Conservation (phyloP, 2,797 vertebrate genomes). For the Apogon talboti region DNA sequence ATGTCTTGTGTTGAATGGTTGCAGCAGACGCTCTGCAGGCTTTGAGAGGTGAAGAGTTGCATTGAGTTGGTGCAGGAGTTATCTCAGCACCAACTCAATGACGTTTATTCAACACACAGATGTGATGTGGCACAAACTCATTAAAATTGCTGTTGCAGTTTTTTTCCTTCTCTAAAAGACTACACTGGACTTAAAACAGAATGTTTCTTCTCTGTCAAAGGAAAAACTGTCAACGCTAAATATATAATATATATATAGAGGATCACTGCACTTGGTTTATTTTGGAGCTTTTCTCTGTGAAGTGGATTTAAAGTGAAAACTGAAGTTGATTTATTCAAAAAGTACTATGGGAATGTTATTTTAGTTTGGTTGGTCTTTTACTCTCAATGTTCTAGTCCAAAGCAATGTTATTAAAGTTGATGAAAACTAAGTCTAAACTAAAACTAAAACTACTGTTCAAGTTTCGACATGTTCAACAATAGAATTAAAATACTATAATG, state of each 20-base stretch:
- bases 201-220: neutral
- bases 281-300: too few relatives aligned
- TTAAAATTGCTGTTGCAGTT: neutral
- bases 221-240: neutral
- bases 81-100: constrained; percentile 4
- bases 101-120: constrained; percentile 20
- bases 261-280: too few relatives aligned
- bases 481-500: too few relatives aligned
- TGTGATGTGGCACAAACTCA: neutral
- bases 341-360: too few relatives aligned
- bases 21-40: neutral
- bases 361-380: too few relatives aligned
- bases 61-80: neutral
- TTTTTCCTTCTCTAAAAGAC: neutral
- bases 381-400: too few relatives aligned
- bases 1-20: constrained; percentile 22
- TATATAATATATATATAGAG: neutral
- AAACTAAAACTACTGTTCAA: too few relatives aligned
- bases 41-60: neutral
- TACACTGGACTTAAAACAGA: neutral
- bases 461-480: too few relatives aligned
- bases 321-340: too few relatives aligned
- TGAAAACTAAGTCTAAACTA: too few relatives aligned
- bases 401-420: too few relatives aligned
- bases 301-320: too few relatives aligned